Base-by-base conservation (phyloP, 2,113 vertebrate species). In the Catharus fuscescens region DNA sequence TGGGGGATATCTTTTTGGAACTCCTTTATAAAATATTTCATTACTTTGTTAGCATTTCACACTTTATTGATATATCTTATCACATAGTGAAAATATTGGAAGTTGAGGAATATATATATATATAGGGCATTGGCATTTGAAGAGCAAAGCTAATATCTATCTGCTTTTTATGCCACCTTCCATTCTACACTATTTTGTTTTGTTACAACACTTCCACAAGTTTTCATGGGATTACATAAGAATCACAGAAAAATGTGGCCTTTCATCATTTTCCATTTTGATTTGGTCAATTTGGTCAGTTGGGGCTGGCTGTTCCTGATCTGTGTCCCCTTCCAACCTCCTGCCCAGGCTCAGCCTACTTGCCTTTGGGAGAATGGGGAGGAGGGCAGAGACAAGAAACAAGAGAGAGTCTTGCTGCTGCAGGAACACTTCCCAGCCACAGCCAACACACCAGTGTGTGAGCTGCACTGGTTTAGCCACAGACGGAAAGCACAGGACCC, bases 201-300 rank as follows among this genome's bases (percentile, higher is more conserved):
- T 61, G 9, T 34, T 80, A n/a, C 13, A 66, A 38, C 10, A 28
- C 8, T 79, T 40, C 14, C 25, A 45, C 0, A 4, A 13, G 20
- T 52, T 85, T 56, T 40, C 25, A 15, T 28, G 52, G 34, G 17
- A 48, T 73, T 44, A 57, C 3, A 2, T 0, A 7, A 34, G 7
- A 25, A 81, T 36, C 1, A 2, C 31, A 31, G n/a, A 74, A 64
- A 81, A 90, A 74, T 0, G 0, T 16, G 6, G 2, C 26, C n/a
- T 84, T 74, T 70, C 24, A 28, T 81, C 53, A 18, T 79, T 81
- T 93, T 54, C 32, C 20, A 7, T 78, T 86, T 91, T 45, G n/a
- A 3, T 88, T 82, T 48, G 36, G 34, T 53, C 28, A 53, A 7
- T 47, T 64, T 40, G 25, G 36, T 36, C n/a, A 25, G 31, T 2